These are phyloP conservation scores for Helogale parvula DNA, from an alignment of 2,113 vertebrate species.

Conservation along the genomic window DNA sequence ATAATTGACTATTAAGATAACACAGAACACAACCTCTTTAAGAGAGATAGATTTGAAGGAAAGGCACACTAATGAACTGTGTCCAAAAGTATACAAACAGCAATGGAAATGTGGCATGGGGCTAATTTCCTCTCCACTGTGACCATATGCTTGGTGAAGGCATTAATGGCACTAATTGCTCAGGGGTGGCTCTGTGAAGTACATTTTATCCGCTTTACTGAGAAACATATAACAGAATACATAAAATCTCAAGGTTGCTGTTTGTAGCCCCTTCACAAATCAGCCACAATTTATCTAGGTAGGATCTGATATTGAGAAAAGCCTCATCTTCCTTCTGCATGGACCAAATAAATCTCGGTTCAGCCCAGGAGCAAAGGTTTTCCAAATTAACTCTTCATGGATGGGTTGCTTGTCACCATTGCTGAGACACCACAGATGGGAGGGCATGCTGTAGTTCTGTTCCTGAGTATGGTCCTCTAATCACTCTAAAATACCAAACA, in stretches of 20 bases:
- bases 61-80: conserved; percentile 73
- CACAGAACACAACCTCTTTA: conserved; percentile 70
- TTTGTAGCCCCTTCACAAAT: conserved; percentile 55
- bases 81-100: conserved; percentile 70
- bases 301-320: conserved; percentile 40
- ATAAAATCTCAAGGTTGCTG: conserved; percentile 39
- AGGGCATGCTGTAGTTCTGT: background rate
- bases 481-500: background rate
- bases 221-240: conserved; percentile 56
- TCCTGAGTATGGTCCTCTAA: background rate
- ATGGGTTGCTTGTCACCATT: conserved; percentile 14
- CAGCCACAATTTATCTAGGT: conserved; percentile 50
- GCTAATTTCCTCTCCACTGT: conserved; percentile 75
- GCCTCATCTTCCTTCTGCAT: background rate
- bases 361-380: background rate
- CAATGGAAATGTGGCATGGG: conserved; percentile 63
- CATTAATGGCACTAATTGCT: conserved; percentile 70
- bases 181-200: conserved; percentile 19
- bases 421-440: conserved; percentile 40
- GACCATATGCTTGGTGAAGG: conserved; percentile 73
- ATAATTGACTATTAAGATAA: conserved; percentile 72
- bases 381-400: conserved; percentile 66
- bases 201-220: background rate
- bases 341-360: conserved; percentile 48
- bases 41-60: conserved; percentile 68